A percentile compares a stretch with the other conserved stretches of the same genome.
Conservation (phyloP, 2,888 invertebrate genomes). For the Julus scanicus region DNA sequence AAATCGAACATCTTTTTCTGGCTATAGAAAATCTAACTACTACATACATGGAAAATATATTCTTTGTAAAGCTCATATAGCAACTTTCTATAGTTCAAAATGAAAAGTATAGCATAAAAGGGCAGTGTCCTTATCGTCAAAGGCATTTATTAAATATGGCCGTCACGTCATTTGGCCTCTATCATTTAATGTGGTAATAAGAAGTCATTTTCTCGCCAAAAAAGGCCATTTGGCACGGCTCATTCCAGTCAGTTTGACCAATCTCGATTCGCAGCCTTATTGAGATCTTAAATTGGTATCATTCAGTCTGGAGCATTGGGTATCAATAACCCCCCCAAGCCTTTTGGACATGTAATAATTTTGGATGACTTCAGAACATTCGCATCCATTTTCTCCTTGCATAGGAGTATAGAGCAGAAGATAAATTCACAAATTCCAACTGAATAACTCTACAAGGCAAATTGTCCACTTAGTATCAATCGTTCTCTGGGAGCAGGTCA, state of each 20-base stretch:
- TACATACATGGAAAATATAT: too few relatives aligned
- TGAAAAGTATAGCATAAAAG: background rate
- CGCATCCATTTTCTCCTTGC: background rate
- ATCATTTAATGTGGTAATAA: conserved; percentile 1
- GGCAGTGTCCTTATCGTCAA: background rate
- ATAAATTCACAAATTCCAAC: conserved; percentile 37
- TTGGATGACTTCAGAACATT: background rate
- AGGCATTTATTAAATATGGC: background rate
- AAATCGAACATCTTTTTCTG: too few relatives aligned
- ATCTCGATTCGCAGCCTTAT: conserved; percentile 2
- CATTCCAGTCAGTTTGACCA: conserved; percentile 1
- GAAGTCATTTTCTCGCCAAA: background rate
- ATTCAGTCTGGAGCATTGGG: background rate
- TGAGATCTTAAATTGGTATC: conserved; percentile 2
- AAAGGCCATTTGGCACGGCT: background rate
- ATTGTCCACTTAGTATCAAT: conserved; percentile 47
- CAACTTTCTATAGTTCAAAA: background rate
- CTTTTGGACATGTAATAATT: conserved; percentile 47
- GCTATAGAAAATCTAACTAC: too few relatives aligned
- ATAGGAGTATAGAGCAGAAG: background rate
- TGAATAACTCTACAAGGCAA: conserved; percentile 49
- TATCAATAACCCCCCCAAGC: conserved; percentile 47
- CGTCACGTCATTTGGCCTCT: background rate
- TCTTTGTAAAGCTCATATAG: too few relatives aligned
- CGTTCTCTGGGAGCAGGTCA: background rate